Percentiles rank a stretch among this genome's conserved stretches.
phyloP scores from a whole-genome alignment of 2,888 invertebrate species.

The Megaustenia siamemsis region DNA sequence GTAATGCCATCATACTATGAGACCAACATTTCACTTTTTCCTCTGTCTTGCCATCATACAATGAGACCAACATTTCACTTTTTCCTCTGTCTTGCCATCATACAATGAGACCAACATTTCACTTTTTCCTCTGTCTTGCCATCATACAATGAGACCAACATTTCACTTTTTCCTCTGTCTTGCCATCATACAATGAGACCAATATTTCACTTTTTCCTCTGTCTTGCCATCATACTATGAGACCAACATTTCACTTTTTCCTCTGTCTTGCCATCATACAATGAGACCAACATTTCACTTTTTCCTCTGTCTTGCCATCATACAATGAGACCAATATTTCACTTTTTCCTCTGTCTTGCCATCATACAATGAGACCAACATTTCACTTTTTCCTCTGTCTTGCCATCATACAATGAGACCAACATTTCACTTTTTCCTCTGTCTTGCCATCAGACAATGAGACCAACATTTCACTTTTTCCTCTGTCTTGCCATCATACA shows the following conservation, averaged over 20 bases:
- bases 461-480: not conserved
- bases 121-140: conserved; percentile 48
- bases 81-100: not conserved
- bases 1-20: too few species aligned
- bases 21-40: too few species aligned
- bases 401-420: conserved; percentile 74
- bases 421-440: not conserved
- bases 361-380: not conserved
- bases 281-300: too few species aligned
- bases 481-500: not conserved
- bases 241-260: not conserved
- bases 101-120: not conserved
- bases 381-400: not conserved
- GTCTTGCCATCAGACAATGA: not conserved
- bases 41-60: too few species aligned
- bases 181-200: not conserved
- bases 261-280: not conserved
- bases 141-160: conserved; percentile 72
- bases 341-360: not conserved
- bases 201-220: not conserved
- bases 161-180: not conserved
- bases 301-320: too few species aligned
- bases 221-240: too few species aligned
- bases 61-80: not conserved
- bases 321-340: too few species aligned